These are phyloP conservation scores for Apis laboriosa DNA, from an alignment of 1,140 invertebrate species.

Conservation along the genomic window DNA sequence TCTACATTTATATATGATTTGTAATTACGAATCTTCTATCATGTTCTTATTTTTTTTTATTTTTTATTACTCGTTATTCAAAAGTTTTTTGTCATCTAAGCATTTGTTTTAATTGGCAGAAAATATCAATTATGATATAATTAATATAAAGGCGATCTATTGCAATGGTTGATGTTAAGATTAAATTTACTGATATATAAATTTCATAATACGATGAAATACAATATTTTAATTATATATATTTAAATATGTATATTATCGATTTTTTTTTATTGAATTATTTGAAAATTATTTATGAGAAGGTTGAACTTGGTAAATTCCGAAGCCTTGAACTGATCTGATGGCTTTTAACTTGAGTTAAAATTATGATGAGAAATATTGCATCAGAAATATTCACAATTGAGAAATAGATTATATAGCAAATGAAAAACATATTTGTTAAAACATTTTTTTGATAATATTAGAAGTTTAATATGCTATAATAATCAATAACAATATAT, in stretches of 20 bases:
- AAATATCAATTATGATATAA: constrained; percentile 45
- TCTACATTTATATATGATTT: not conserved
- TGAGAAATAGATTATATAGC: constrained; percentile 8
- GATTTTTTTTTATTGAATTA: not conserved
- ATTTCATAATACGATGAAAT: constrained; percentile 51
- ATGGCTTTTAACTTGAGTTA: constrained; percentile 5
- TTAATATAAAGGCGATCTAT: constrained; percentile 9
- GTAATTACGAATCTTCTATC: not conserved
- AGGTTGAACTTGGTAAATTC: constrained; percentile 4
- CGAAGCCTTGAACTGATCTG: constrained; percentile 1
- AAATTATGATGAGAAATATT: constrained; percentile 32
- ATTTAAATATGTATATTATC: not conserved
- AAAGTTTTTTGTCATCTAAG: not conserved
- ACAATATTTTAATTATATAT: not conserved
- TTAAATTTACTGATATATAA: constrained; percentile 20
- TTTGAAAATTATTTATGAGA: not conserved
- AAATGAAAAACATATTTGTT: not conserved
- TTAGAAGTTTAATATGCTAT: not conserved
- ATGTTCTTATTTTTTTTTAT: not conserved
- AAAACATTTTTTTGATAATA: not conserved
- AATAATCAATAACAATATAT: not conserved
- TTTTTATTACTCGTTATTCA: not conserved
- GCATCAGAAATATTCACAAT: constrained; percentile 20
- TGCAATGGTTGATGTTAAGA: constrained; percentile 56
- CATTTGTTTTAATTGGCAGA: not conserved